phyloP scores from a whole-genome alignment of 2,888 invertebrate species.

The Amphipoea oculea region DNA sequence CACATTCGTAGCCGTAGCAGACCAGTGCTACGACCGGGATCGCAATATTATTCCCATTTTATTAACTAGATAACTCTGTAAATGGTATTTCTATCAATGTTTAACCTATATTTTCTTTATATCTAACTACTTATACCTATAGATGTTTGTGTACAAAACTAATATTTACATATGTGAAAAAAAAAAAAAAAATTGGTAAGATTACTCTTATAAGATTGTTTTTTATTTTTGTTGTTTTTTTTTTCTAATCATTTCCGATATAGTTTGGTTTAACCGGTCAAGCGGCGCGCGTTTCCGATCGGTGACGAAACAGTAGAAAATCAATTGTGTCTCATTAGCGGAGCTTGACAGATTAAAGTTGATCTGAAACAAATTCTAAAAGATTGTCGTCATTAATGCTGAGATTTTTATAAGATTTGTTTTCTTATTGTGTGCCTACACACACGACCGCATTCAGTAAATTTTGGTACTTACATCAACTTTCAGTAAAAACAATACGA shows the following conservation, averaged over 20 bases:
- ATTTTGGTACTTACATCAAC: neutral
- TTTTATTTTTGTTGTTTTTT: neutral
- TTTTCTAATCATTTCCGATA: neutral
- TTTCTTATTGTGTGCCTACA: neutral
- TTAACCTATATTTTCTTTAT: neutral
- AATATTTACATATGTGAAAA: neutral
- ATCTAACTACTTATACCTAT: neutral
- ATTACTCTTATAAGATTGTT: neutral
- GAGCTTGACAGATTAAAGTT: too few species aligned
- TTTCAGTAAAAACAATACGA: slow-evolving; percentile 7
- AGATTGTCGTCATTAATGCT: neutral
- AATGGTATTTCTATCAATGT: slow-evolving; percentile 13
- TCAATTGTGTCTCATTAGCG: too few species aligned
- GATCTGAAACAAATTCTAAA: neutral
- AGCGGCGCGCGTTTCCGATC: too few species aligned
- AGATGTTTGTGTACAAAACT: neutral
- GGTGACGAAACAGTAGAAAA: too few species aligned
- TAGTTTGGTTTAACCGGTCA: neutral
- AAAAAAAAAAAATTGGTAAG: too few species aligned
- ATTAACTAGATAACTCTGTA: neutral
- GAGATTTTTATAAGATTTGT: neutral
- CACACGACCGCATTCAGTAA: neutral
- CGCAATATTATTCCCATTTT: slow-evolving; percentile 2
- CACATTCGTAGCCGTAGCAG: slow-evolving; percentile 34
- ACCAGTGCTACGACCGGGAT: slow-evolving; percentile 23